These are phyloP conservation scores for Halocynthia aurantium DNA, from an alignment of 23 tunicate genomes.

Conservation along the genomic window DNA sequence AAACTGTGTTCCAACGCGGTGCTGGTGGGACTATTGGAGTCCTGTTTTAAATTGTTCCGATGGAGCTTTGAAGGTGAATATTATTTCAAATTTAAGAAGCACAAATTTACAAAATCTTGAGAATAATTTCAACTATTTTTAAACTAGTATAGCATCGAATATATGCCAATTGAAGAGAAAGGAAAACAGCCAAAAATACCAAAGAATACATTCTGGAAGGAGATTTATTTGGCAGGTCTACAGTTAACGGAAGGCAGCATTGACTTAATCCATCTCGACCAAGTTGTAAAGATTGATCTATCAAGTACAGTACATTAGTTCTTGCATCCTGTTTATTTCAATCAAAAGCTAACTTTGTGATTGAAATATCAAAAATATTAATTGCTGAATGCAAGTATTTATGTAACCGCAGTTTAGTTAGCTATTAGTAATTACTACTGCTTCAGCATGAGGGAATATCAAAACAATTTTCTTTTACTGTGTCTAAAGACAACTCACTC, in stretches of 20 bases:
- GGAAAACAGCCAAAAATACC: slow-evolving; percentile 28
- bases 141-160: background rate
- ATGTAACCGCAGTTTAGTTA: too few species aligned
- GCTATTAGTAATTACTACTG: too few species aligned
- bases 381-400: too few species aligned
- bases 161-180: background rate
- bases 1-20: slow-evolving; percentile 3
- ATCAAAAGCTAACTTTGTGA: too few species aligned
- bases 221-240: slow-evolving; percentile 30
- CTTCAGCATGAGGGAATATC: too few species aligned
- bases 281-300: slow-evolving; percentile 21
- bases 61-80: too few species aligned
- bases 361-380: background rate
- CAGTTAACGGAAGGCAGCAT: slow-evolving; percentile 25
- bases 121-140: too few species aligned
- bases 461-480: too few species aligned
- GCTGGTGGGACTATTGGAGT: background rate
- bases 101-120: background rate
- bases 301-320: slow-evolving; percentile 4
- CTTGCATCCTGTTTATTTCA: too few species aligned
- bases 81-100: background rate
- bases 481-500: slow-evolving; percentile 44
- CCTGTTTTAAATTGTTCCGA: slow-evolving; percentile 1
- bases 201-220: slow-evolving; percentile 35
- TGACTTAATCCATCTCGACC: slow-evolving; percentile 16